Base-by-base conservation (phyloP, 37 sponge, comb jelly and placozoan genomes). In the Lycopodina hypogea region DNA sequence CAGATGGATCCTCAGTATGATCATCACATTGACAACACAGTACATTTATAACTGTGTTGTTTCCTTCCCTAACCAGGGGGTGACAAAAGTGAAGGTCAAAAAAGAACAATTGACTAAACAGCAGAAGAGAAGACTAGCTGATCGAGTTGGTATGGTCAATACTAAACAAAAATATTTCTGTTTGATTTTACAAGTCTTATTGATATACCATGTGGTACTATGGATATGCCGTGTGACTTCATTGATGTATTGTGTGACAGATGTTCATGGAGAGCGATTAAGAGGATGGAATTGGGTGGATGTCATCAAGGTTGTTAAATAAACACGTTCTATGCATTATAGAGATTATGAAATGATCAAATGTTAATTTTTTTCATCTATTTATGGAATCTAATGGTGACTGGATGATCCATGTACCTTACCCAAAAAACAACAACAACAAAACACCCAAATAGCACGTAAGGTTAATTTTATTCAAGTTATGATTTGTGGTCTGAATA, bases 221-320 rank as follows among this genome's bases (percentile, higher is more conserved):
- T 68, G 38, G 38, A n/a, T n/a, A n/a, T n/a, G n/a, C n/a, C n/a
- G n/a, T n/a, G n/a, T n/a, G n/a, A n/a, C n/a, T n/a, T 30, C 38
- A 68, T 8, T 9, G 3, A 7, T 55, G 2, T 71, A 71, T 48
- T 15, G 3, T 40, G 28, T 50, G 6, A 8, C 76, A 86, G 94
- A 89, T 75, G 83, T 79, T 4, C 71, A 93, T 37, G 95, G 95
- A 0, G 96, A 95, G 77, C 64, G 81, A 0, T 80, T 88, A 1
- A 65, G 96, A 52, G 96, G 96, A 35, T 92, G 93, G 93, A 78
- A 95, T 69, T 95, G 96, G 96, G 86, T 95, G 42, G 96, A 95
- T 34, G 65, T 95, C 19, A 72, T 95, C 4, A 87, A 90, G 53
- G 90, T 93, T 72, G 67, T 23, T 48, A n/a, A n/a, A n/a, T n/a